Evolutionary conservation across 2,888 invertebrate genomes (phyloP).

Genomic region (Drosophila silvestris): DNA sequence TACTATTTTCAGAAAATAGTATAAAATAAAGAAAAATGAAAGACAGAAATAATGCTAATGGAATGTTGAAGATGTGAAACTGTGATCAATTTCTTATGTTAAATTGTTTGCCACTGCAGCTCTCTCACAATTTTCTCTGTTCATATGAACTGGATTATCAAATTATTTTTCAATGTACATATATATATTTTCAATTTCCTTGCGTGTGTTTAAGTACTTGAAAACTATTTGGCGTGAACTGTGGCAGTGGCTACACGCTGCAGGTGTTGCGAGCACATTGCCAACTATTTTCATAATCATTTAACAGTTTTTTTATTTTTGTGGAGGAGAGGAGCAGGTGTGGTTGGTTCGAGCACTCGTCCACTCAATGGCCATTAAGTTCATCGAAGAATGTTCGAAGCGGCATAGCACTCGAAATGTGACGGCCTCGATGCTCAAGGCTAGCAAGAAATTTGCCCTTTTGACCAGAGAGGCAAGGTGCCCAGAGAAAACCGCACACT

Average conservation of each 20-base stretch:
- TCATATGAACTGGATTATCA: neutral
- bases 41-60: neutral
- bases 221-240: constrained; percentile 71
- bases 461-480: constrained; percentile 29
- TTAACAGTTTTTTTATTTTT: constrained; percentile 54
- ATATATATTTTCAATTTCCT: constrained; percentile 6
- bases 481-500: constrained; percentile 66
- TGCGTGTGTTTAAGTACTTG: constrained; percentile 42
- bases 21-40: too few species aligned
- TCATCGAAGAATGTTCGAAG: constrained; percentile 75
- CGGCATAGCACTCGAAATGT: constrained; percentile 57
- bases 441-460: constrained; percentile 49
- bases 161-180: neutral
- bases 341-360: constrained; percentile 21
- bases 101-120: neutral
- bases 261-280: constrained; percentile 55
- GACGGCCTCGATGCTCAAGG: constrained; percentile 27
- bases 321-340: constrained; percentile 26
- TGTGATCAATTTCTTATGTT: neutral
- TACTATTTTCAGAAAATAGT: too few species aligned
- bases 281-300: constrained; percentile 78
- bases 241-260: constrained; percentile 60
- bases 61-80: neutral
- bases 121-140: neutral
- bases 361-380: constrained; percentile 77